Conservation (phyloP, 2,113 vertebrate genomes). For the Verasper variegatus region DNA sequence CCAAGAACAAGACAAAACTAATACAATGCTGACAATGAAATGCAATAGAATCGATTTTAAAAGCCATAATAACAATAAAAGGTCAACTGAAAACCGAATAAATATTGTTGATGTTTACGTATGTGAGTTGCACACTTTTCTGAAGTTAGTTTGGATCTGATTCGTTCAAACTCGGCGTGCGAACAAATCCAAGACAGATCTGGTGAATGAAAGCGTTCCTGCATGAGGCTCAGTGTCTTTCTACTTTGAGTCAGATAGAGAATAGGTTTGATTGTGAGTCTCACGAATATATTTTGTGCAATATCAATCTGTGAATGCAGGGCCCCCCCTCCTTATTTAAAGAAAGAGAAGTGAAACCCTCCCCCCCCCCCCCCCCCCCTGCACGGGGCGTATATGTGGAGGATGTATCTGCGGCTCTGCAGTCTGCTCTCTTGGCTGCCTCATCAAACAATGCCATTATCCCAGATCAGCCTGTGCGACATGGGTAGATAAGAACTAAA, state of each 20-base stretch:
- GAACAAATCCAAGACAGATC: too few relatives aligned
- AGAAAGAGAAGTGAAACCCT: not conserved
- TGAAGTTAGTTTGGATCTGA: too few relatives aligned
- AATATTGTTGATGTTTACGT: too few relatives aligned
- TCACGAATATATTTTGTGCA: not conserved
- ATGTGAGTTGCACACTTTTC: too few relatives aligned
- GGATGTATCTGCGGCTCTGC: slow-evolving; percentile 46
- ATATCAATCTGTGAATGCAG: not conserved
- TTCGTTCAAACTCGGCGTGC: too few relatives aligned
- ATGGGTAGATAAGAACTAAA: slow-evolving; percentile 65
- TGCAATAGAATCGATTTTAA: too few relatives aligned
- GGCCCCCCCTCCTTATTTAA: not conserved
- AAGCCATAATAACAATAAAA: too few relatives aligned
- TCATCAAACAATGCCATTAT: slow-evolving; percentile 70
- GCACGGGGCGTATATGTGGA: slow-evolving; percentile 22
- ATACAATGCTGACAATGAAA: too few relatives aligned
- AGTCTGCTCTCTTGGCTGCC: slow-evolving; percentile 50
- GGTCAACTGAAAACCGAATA: too few relatives aligned
- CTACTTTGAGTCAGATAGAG: not conserved
- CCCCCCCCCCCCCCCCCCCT: slow-evolving; percentile 2
- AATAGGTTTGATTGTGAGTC: not conserved
- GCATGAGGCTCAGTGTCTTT: not conserved
- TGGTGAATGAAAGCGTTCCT: too few relatives aligned
- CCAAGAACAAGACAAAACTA: too few relatives aligned
- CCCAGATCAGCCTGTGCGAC: slow-evolving; percentile 58